Conservation (phyloP, 2,888 invertebrate genomes). For the Anarsia innoxiella region DNA sequence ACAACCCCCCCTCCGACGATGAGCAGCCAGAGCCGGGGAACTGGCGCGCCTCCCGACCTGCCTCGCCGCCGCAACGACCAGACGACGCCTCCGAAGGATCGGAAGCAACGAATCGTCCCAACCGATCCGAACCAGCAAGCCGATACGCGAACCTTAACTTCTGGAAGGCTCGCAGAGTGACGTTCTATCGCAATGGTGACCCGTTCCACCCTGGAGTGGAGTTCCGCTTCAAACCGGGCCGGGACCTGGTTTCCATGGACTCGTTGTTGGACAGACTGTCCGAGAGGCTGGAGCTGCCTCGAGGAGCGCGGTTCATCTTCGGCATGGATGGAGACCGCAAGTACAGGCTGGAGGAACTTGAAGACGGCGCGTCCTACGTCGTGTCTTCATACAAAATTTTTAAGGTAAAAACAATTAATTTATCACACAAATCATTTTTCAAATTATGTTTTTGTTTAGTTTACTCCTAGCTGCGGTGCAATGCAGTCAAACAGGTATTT, state of each 20-base stretch:
- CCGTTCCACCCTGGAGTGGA: slow-evolving; percentile 93
- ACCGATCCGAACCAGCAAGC: slow-evolving; percentile 72
- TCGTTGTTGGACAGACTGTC: slow-evolving; percentile 90
- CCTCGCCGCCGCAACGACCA: slow-evolving; percentile 57
- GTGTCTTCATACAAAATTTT: slow-evolving; percentile 94
- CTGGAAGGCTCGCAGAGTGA: slow-evolving; percentile 90
- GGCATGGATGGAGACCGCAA: slow-evolving; percentile 93
- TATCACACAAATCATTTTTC: too few relatives aligned
- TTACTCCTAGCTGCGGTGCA: slow-evolving; percentile 5
- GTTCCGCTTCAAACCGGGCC: slow-evolving; percentile 88
- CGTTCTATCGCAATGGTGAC: slow-evolving; percentile 95
- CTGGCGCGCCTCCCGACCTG: slow-evolving; percentile 61
- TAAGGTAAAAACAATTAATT: slow-evolving; percentile 78
- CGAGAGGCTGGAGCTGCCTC: slow-evolving; percentile 88
- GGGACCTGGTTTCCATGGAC: slow-evolving; percentile 90
- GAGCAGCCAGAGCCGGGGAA: slow-evolving; percentile 72
- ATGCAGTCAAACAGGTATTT: slow-evolving; percentile 9
- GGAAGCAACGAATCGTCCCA: slow-evolving; percentile 75
- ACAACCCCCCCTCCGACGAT: slow-evolving; percentile 64
- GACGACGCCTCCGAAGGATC: slow-evolving; percentile 67
- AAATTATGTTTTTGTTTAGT: too few relatives aligned
- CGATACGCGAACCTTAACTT: slow-evolving; percentile 88
- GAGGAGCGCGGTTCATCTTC: slow-evolving; percentile 93
- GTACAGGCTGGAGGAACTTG: slow-evolving; percentile 87
- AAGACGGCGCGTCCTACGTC: slow-evolving; percentile 94